Evolutionary conservation across 2,797 vertebrate genomes (phyloP).

Genomic region (Sphenopsis melanotis): DNA sequence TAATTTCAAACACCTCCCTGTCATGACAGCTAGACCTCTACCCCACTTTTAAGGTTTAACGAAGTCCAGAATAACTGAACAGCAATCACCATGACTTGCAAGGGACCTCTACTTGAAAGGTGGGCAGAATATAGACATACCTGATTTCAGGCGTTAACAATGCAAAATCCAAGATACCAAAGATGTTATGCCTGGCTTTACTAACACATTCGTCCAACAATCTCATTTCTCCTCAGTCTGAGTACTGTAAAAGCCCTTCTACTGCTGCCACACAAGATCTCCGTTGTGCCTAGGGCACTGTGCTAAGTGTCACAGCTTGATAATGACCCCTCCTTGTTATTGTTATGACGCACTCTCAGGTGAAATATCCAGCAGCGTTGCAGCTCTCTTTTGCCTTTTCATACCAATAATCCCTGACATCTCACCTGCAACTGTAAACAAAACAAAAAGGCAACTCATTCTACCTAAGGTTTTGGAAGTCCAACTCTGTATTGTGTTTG

Average conservation of each 20-base stretch:
- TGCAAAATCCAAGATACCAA: not conserved
- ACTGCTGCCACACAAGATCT: not conserved
- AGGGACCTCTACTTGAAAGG: not conserved
- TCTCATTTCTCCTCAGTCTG: not conserved
- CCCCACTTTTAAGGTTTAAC: not conserved
- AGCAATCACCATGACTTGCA: not conserved
- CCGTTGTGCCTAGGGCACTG: not conserved
- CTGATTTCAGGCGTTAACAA: not conserved
- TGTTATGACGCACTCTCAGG: not conserved
- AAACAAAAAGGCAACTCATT: not conserved
- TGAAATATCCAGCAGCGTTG: not conserved
- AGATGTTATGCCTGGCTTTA: not conserved
- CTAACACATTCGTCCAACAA: accelerated
- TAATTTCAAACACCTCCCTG: not conserved
- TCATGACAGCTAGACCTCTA: not conserved
- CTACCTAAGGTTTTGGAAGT: not conserved
- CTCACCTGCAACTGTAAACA: not conserved
- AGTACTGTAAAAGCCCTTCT: not conserved
- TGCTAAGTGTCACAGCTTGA: not conserved
- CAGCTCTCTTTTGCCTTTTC: not conserved
- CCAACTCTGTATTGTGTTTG: accelerated
- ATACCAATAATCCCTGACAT: not conserved
- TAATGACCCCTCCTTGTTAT: not conserved
- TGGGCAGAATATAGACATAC: accelerated
- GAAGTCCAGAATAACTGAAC: not conserved